Percentiles rank a stretch among this genome's conserved stretches.
phyloP scores from a whole-genome alignment of 2,888 invertebrate genomes.

The Teleogryllus oceanicus region DNA sequence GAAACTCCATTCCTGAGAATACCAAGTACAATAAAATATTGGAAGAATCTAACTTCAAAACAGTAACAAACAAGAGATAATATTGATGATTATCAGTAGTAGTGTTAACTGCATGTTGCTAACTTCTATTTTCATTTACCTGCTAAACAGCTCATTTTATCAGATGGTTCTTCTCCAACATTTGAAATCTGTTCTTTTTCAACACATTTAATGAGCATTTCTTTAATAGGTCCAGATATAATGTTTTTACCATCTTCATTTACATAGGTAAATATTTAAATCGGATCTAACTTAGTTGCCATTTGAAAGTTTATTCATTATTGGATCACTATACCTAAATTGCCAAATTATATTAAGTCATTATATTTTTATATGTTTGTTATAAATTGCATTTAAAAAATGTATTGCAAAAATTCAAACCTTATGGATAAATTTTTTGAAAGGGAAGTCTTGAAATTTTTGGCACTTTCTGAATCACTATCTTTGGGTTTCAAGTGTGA shows the following conservation, averaged over 20 bases:
- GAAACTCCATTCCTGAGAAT: conserved; percentile 48
- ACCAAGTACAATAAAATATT: not conserved
- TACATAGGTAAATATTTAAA: conserved; percentile 51
- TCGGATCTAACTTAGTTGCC: conserved; percentile 50
- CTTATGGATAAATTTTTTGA: conserved; percentile 44
- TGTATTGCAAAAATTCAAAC: conserved; percentile 29
- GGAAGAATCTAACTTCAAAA: not conserved
- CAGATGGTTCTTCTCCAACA: conserved; percentile 41
- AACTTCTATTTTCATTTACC: conserved; percentile 40
- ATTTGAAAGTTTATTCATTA: conserved; percentile 49
- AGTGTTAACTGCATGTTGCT: no score
- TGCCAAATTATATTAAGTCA: not conserved
- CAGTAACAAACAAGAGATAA: not conserved
- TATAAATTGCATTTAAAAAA: not conserved
- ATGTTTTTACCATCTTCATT: conserved; percentile 48
- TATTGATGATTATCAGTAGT: no score
- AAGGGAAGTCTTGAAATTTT: conserved; percentile 47
- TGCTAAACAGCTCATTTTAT: conserved; percentile 45
- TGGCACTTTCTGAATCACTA: conserved; percentile 45
- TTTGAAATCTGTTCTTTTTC: conserved; percentile 42
- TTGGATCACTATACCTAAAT: conserved; percentile 46
- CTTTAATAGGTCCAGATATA: conserved; percentile 46
- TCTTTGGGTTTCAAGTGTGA: conserved; percentile 49
- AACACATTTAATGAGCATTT: conserved; percentile 47
- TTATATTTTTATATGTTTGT: not conserved